Evolutionary conservation across 1,140 invertebrate species (phyloP), one percentile per base, ranked within the genome.

Genomic region (Agrypnia vestita): DNA sequence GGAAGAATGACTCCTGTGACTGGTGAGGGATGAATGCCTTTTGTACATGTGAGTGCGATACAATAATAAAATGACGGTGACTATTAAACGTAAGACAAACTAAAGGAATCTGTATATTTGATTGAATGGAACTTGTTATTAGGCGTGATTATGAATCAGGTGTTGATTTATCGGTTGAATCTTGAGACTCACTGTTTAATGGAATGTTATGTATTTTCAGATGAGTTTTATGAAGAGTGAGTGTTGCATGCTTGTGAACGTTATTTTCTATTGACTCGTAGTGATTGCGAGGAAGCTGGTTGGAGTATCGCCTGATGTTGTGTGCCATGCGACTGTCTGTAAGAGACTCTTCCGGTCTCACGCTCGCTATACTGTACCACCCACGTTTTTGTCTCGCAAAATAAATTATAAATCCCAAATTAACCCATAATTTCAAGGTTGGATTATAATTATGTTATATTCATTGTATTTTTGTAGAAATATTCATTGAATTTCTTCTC

Each of bases 151-250:
- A 76, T 78, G 76, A 55, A 76, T 75, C 56, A 35, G 25, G 25
- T 35, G 25, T 35, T 35, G 25, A 35, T 35, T 35, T 35, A 35
- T 35, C 25, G 25, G 25, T 62, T 64, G 67, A 62, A 25, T 25
- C 56, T 49, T 56, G 53, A 75, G 81, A 64, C 69, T 78, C 43
- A 56, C 77, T 79, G 76, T 83, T 80, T 15, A 71, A 35, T 73
- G 76, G 79, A 78, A 83, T 83, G 82, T 79, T 80, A 83, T 64
- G 82, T 83, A 83, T 83, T 83, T 83, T 83, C 82, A 78, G 82
- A 83, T 67, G 82, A 61, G 79, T 83, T 83, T 83, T 79, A 79
- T 82, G 73, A 59, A 64, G 56, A 19, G 43, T 64, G 76, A 81
- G 56, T 64, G 77, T 79, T 81, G 82, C 59, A 51, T 81, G 79